phyloP scores from a whole-genome alignment of 2,888 invertebrate species.

The Malthinus flaveolus region DNA sequence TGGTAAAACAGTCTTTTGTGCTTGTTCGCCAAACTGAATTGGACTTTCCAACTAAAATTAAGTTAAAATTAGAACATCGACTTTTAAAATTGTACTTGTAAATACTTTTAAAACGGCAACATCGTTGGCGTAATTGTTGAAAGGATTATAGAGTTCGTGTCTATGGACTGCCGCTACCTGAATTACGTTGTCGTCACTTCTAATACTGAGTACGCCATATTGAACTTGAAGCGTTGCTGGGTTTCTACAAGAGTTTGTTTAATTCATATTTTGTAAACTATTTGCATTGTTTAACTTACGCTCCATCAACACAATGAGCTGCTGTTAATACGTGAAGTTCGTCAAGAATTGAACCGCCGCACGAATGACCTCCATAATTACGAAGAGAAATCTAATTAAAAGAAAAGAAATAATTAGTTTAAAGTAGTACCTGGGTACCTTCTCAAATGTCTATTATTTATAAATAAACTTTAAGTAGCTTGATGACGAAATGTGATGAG shows the following conservation, averaged over 20 bases:
- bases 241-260: background rate
- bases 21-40: conserved; percentile 28
- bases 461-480: too few relatives aligned
- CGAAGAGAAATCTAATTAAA: background rate
- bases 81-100: background rate
- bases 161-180: conserved; percentile 21
- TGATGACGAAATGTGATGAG: too few relatives aligned
- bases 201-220: conserved; percentile 27
- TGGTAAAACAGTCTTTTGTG: conserved; percentile 32
- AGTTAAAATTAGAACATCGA: background rate
- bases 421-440: too few relatives aligned
- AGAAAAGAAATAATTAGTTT: too few relatives aligned
- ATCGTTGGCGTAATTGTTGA: conserved; percentile 32
- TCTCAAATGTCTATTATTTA: too few relatives aligned
- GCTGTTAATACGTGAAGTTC: conserved; percentile 25
- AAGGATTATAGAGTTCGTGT: conserved; percentile 24
- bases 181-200: conserved; percentile 18
- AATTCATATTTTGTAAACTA: too few relatives aligned
- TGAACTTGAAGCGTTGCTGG: conserved; percentile 7
- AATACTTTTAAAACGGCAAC: conserved; percentile 35
- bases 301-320: conserved; percentile 28
- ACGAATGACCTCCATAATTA: background rate
- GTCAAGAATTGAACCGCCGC: conserved; percentile 1
- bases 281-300: background rate
- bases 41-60: conserved; percentile 34